Base-by-base conservation (phyloP, 2,797 vertebrate genomes). In the Enteromius afrohamiltoni region DNA sequence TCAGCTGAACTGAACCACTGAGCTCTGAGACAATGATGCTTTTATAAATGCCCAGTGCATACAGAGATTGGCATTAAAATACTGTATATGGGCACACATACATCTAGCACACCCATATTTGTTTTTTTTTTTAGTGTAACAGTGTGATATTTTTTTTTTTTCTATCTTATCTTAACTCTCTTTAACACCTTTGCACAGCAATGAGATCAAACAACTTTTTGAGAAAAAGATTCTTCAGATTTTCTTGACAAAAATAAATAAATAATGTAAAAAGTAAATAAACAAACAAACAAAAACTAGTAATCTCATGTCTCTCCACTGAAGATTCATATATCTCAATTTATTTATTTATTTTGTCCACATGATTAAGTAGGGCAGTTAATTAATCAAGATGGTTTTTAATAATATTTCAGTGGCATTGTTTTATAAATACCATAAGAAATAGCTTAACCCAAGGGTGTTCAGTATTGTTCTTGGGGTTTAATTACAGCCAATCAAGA, bases 61-160 rank as follows among this genome's bases (percentile, higher is more conserved):
- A 91, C 86, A 92, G 87, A 89, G 87, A 88, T 89, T 88, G 86
- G 84, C 89, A 91, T 92, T 91, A 91, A 91, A 91, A 83, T 21
- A 80, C 34, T 37, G 34, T 37, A 37, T 68, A 26, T 55, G 19
- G 31, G 26, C 13, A 73, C 23, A 74, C 58, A 81, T 45, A 78
- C 19, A 55, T 62, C 11, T 29, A 23, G 10, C 1, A 26, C 58
- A 14, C 23, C 26, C 53, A n/a, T 55, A 5, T 21, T 53, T 31
- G 29, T 31, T 51, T 6, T 17, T 51, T 51, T 17, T 17, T n/a
- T 55, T n/a, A 55, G 8, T 55, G 3, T 11, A 58, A 10, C 3
- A 26, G 58, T 60, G 23, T 14, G 23, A 29, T 62, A 55, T n/a
- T 4, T 10, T 55, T 19, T n/a, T 55, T 55, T 3, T n/a, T 55